Percentiles rank a stretch among this genome's conserved stretches.
phyloP scores from a whole-genome alignment of 30 jellyfish, hydroid and myxozoan genomes.

The Pseudorhiza aurosa region DNA sequence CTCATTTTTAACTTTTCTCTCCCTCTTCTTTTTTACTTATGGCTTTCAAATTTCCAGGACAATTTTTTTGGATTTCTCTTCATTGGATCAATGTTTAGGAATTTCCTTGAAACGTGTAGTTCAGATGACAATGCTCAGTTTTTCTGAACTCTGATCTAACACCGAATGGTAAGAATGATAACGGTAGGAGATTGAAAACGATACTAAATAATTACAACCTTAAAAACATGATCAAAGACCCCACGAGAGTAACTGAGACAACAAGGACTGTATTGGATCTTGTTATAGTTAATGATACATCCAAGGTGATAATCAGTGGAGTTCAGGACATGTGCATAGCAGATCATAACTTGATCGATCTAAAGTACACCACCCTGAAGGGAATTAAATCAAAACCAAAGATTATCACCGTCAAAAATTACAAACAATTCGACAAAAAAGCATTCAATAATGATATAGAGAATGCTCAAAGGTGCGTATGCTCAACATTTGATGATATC shows the following conservation, averaged over 20 bases:
- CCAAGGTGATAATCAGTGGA: background rate
- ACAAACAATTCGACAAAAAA: background rate
- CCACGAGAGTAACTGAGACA: conserved; percentile 5
- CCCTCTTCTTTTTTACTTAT: background rate
- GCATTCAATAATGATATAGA: conserved; percentile 3
- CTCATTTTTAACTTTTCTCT: conserved; percentile 15
- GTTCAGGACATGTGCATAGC: conserved; percentile 8
- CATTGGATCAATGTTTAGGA: background rate
- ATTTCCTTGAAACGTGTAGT: background rate
- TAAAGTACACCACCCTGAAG: background rate
- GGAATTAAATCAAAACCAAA: background rate
- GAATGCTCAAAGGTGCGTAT: conserved; percentile 4
- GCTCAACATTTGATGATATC: conserved; percentile 1
- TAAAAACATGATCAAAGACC: background rate
- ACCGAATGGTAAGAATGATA: too few relatives aligned
- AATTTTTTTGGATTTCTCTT: background rate
- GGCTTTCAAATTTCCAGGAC: conserved; percentile 4
- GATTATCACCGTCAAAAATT: background rate
- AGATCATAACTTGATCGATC: background rate
- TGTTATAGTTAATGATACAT: background rate
- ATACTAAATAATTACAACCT: background rate
- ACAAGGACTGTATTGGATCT: background rate
- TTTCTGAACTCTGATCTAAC: too few relatives aligned
- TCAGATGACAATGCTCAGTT: too few relatives aligned
- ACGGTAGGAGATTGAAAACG: too few relatives aligned